phyloP scores from a whole-genome alignment of 1,140 invertebrate species.

The Zaprionus davidi region DNA sequence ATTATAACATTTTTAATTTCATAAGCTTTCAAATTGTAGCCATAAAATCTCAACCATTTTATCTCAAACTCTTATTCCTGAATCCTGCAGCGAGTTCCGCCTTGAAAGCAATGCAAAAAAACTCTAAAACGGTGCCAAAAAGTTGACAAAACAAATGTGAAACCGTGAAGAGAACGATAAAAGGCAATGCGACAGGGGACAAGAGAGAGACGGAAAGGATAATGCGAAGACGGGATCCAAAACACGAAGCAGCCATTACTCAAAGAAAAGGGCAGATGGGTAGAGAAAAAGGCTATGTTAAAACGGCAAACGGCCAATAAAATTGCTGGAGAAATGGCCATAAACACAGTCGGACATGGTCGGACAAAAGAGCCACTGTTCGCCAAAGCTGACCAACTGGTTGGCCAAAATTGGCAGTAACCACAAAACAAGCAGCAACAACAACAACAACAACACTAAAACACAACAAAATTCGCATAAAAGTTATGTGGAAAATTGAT shows the following conservation, averaged over 20 bases:
- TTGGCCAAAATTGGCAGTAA: slow-evolving; percentile 26
- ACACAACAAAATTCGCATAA: slow-evolving; percentile 31
- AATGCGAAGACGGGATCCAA: neutral
- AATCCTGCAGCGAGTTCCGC: neutral
- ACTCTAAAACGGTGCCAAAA: slow-evolving; percentile 16
- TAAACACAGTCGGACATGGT: slow-evolving; percentile 46
- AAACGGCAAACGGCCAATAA: slow-evolving; percentile 64
- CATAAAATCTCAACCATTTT: neutral
- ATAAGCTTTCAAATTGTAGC: neutral
- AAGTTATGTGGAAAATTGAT: slow-evolving; percentile 69
- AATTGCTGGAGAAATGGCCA: slow-evolving; percentile 67
- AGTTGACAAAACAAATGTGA: slow-evolving; percentile 32
- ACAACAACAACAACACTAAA: slow-evolving; percentile 18
- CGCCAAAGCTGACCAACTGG: slow-evolving; percentile 15
- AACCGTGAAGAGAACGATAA: slow-evolving; percentile 11
- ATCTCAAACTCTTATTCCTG: neutral
- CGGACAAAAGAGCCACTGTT: slow-evolving; percentile 26
- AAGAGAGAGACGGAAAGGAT: neutral
- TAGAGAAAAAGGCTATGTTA: neutral
- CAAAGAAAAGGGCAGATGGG: slow-evolving; percentile 28
- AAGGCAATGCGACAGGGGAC: slow-evolving; percentile 11
- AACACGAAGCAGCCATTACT: slow-evolving; percentile 56
- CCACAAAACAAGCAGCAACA: slow-evolving; percentile 18
- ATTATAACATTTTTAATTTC: neutral
- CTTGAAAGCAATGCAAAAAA: slow-evolving; percentile 12